Base-by-base conservation (phyloP, 2,113 vertebrate genomes). In the Cyanoramphus novaezelandiae region DNA sequence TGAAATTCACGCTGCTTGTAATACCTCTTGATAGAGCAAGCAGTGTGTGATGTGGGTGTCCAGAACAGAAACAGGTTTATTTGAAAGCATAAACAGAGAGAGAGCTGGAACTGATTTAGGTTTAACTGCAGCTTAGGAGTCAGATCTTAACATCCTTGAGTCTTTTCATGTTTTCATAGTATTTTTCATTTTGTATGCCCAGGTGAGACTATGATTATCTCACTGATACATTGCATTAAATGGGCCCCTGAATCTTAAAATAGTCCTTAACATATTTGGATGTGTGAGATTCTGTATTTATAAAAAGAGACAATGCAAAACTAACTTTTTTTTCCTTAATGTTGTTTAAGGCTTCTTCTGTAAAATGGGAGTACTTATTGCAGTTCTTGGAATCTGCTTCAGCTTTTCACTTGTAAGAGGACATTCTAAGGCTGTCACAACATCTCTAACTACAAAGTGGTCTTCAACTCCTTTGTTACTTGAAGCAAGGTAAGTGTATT, bases 371-470 rank as follows among this genome's bases (percentile, higher is more conserved):
- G 92, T 98, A 93, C 70, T 98, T 94, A 95, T 92, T 88, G 63
- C 94, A 52, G 46, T 98, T 70, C 94, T 98, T 96, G 97, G 98
- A 78, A 93, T 98, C 29, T 97, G 98, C 96, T 93, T 98, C 83
- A 98, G 98, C 69, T 94, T 83, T 31, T 97, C 97, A 14, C 96
- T 97, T 86, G 98, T 93, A 35, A 97, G 93, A 78, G 98, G 98
- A 24, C 99, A 99, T 97, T 99, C 99, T 43, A 99, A 99, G 97
- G 99, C 99, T 28, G 98, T 99, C 80, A 99, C 99, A 78, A 99
- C 99, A 44, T 99, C 98, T 50, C 98, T 99, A 16, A 99, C 98
- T 21, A 98, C 99, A 27, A 99, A 99, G 97, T 99, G 99, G 99
- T 67, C 97, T 70, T 99, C 99, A 31, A 99, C 99, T 27, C 99